Evolutionary conservation across 2,797 vertebrate species (phyloP).

Genomic region (Acrocephalus scirpaceus): DNA sequence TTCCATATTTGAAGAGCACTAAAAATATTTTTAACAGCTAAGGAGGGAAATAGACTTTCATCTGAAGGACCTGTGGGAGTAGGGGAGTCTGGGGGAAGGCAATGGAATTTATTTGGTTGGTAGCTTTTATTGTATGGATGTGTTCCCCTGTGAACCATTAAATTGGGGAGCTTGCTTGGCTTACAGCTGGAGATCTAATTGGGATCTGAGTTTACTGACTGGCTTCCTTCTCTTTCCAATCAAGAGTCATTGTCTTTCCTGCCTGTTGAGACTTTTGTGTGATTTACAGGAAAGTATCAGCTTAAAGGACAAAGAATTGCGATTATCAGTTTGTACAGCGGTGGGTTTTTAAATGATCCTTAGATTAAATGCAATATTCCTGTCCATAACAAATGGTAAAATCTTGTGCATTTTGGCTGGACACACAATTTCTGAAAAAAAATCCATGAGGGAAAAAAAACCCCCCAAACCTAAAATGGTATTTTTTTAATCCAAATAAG

Average conservation of each 20-base stretch:
- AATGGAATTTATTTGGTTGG: slow-evolving; percentile 29
- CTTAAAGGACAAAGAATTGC: background rate
- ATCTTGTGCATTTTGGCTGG: background rate
- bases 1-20: slow-evolving; percentile 22
- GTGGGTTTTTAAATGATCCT: background rate
- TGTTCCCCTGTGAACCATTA: slow-evolving; percentile 51
- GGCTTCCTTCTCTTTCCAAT: slow-evolving; percentile 20
- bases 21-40: slow-evolving; percentile 67
- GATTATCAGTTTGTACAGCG: background rate
- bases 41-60: slow-evolving; percentile 55
- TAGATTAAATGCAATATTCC: background rate
- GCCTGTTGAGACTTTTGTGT: background rate
- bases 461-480: too few relatives aligned
- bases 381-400: background rate
- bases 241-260: slow-evolving; percentile 47
- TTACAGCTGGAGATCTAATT: slow-evolving; percentile 56
- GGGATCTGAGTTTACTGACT: slow-evolving; percentile 39
- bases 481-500: background rate
- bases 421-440: background rate
- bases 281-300: background rate
- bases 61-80: slow-evolving; percentile 45
- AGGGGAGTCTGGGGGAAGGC: background rate
- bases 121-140: slow-evolving; percentile 31
- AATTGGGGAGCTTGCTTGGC: slow-evolving; percentile 32
- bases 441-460: background rate